Evolutionary conservation across 2,797 vertebrate species (phyloP).

Genomic region (Serranus cabrilla): DNA sequence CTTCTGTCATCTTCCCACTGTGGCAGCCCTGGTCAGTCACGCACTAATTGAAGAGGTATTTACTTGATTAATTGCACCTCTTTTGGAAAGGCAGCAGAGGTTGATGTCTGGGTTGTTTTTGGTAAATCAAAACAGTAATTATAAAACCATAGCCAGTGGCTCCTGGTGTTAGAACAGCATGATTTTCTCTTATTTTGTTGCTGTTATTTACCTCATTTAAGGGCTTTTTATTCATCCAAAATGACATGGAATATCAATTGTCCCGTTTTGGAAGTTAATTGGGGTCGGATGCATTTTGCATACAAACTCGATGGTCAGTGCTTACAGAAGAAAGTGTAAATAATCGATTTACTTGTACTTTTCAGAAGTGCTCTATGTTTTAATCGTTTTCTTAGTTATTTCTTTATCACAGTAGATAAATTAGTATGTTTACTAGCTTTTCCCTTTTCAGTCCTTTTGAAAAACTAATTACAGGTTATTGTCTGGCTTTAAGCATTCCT

Average conservation of each 20-base stretch:
- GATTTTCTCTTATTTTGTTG: conserved; percentile 46
- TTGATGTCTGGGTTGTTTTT: conserved; percentile 45
- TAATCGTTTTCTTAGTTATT: conserved; percentile 30
- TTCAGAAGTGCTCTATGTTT: conserved; percentile 11
- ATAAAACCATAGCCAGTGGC: conserved; percentile 23
- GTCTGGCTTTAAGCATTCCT: background rate
- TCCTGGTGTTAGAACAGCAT: conserved; percentile 28
- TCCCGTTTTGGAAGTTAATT: conserved; percentile 66
- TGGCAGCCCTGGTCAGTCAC: conserved; percentile 41
- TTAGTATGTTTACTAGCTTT: background rate
- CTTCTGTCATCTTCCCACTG: conserved; percentile 16
- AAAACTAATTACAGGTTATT: conserved; percentile 14
- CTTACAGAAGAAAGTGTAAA: conserved; percentile 21
- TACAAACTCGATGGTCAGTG: conserved; percentile 36
- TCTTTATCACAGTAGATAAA: conserved; percentile 36
- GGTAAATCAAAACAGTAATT: conserved; percentile 65
- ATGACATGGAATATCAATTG: conserved; percentile 64
- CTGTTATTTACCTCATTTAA: conserved; percentile 44
- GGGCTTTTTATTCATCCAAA: conserved; percentile 60
- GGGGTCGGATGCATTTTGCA: conserved; percentile 54
- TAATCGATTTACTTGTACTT: conserved; percentile 39
- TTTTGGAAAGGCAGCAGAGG: conserved; percentile 52
- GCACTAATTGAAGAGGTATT: conserved; percentile 68
- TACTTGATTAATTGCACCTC: conserved; percentile 73
- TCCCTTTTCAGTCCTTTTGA: background rate